Conservation (phyloP, 2,113 vertebrate species). For the Indri indri region DNA sequence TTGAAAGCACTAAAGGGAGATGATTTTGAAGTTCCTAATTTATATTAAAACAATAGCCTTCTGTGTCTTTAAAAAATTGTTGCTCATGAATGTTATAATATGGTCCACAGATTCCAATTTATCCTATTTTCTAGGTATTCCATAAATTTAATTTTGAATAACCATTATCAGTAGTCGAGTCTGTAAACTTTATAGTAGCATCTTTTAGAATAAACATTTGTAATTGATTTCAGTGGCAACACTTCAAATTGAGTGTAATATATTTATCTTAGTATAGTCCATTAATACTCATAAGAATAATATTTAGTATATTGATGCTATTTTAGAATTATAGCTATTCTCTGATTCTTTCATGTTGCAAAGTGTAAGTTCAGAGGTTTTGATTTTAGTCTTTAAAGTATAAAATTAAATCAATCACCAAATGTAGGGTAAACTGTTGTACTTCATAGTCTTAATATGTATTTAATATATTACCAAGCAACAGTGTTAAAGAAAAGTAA, state of each 20-base stretch:
- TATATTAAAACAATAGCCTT: slow-evolving; percentile 7
- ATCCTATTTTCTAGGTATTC: neutral
- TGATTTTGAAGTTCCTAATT: slow-evolving; percentile 37
- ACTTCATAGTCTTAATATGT: neutral
- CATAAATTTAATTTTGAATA: neutral
- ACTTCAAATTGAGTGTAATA: neutral
- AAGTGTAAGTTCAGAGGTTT: neutral
- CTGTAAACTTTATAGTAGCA: neutral
- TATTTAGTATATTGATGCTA: neutral
- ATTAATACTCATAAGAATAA: neutral
- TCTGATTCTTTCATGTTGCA: neutral
- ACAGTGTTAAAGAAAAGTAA: neutral
- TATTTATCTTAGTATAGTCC: neutral
- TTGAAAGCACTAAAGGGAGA: neutral
- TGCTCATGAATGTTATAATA: neutral
- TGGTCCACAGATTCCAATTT: neutral
- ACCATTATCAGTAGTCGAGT: neutral
- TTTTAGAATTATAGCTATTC: neutral
- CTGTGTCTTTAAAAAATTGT: neutral
- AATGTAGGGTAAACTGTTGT: neutral
- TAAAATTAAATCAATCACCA: neutral
- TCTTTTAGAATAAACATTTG: neutral
- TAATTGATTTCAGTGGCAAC: neutral
- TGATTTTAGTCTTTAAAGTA: slow-evolving; percentile 4
- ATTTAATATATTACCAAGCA: neutral